Conservation (phyloP, 2,888 invertebrate species). For the Gisinianus flammeolus region DNA sequence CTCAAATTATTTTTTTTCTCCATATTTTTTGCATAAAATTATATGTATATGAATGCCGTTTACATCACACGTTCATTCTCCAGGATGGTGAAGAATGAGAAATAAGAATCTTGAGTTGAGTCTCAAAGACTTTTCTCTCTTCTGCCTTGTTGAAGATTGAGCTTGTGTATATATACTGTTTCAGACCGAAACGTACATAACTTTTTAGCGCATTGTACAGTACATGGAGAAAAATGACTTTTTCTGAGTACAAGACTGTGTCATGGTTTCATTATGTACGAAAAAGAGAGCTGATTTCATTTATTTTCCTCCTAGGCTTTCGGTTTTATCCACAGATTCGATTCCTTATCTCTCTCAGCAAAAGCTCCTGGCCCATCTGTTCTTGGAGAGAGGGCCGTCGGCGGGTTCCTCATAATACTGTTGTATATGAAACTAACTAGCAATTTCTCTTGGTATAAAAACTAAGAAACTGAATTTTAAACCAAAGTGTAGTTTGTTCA, state of each 20-base stretch:
- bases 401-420: background rate
- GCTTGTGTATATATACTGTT: background rate
- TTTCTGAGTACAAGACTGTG: background rate
- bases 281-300: constrained; percentile 6
- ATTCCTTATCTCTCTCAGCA: background rate
- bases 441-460: background rate
- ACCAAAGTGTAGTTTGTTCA: background rate
- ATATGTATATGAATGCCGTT: background rate
- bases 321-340: background rate
- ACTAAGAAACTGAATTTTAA: background rate
- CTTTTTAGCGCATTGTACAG: background rate
- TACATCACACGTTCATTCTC: background rate
- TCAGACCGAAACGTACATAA: background rate
- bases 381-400: background rate
- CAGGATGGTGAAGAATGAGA: background rate
- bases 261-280: background rate
- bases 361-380: background rate
- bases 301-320: background rate
- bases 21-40: background rate
- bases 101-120: too few relatives aligned
- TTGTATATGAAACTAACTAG: background rate
- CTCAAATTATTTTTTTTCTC: background rate
- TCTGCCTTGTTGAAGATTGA: background rate
- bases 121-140: background rate
- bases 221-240: constrained; percentile 16